These are phyloP conservation scores for Caretta caretta DNA, from an alignment of 2,113 vertebrate species.

Conservation along the genomic window DNA sequence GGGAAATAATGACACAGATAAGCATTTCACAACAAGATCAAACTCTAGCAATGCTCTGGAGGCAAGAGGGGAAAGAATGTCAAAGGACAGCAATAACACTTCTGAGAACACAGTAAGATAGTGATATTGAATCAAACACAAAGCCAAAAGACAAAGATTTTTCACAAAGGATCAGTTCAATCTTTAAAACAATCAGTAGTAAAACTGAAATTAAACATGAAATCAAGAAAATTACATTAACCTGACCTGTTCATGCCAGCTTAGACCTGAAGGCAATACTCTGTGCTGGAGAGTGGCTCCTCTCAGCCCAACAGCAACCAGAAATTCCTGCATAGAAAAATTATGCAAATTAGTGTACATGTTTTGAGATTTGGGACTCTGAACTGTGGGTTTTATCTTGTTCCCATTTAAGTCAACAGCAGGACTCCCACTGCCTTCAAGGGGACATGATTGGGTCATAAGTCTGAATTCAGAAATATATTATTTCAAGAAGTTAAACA, in stretches of 20 bases:
- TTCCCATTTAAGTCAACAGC: not conserved
- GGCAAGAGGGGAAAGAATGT: not conserved
- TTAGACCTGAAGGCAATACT: slow-evolving; percentile 87
- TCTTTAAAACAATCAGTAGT: not conserved
- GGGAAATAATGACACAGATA: not conserved
- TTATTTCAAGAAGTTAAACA: not conserved
- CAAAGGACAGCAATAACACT: not conserved
- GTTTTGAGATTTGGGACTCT: not conserved
- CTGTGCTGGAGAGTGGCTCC: slow-evolving; percentile 94
- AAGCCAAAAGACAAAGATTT: not conserved
- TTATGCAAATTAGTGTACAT: not conserved
- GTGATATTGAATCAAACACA: not conserved
- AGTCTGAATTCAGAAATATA: not conserved
- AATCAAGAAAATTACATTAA: not conserved
- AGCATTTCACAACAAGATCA: not conserved
- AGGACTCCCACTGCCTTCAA: not conserved
- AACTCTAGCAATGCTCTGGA: not conserved
- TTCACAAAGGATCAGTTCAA: not conserved
- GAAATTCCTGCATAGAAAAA: slow-evolving; percentile 86
- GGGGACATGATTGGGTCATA: not conserved
- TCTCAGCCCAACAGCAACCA: slow-evolving; percentile 92
- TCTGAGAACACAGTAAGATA: not conserved
- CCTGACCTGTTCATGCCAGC: slow-evolving; percentile 96
- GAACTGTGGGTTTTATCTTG: not conserved
- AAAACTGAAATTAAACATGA: not conserved